Evolutionary conservation across 2,113 vertebrate species (phyloP).

Genomic region (Scophthalmus maximus): DNA sequence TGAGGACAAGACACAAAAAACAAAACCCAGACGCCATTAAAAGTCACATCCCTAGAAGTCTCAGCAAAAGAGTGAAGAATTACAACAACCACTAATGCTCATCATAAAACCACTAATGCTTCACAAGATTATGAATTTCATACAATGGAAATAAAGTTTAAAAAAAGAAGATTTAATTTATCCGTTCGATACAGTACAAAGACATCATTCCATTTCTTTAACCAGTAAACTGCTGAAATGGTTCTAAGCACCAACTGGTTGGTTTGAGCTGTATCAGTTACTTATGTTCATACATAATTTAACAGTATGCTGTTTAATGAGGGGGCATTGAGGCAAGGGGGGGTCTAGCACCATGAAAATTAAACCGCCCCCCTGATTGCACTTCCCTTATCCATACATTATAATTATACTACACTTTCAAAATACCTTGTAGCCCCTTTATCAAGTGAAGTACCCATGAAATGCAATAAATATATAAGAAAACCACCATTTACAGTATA

Average conservation of each 20-base stretch:
- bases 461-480: constrained; percentile 86
- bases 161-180: constrained; percentile 64
- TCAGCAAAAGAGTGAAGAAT: constrained; percentile 75
- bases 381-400: constrained; percentile 72
- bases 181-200: constrained; percentile 84
- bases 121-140: constrained; percentile 76
- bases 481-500: constrained; percentile 84
- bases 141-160: constrained; percentile 66
- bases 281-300: constrained; percentile 62
- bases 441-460: constrained; percentile 77
- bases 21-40: constrained; percentile 58
- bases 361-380: constrained; percentile 70
- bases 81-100: constrained; percentile 78
- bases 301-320: constrained; percentile 72
- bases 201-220: constrained; percentile 79
- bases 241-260: constrained; percentile 82
- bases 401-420: constrained; percentile 72
- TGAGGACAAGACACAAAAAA: constrained; percentile 64
- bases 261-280: constrained; percentile 69
- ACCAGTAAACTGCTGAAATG: constrained; percentile 74
- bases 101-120: constrained; percentile 78
- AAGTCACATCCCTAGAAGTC: constrained; percentile 75
- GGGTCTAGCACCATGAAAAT: constrained; percentile 83
- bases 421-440: constrained; percentile 80
- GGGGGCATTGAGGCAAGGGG: constrained; percentile 69